These are phyloP conservation scores for Auanema freiburgensis DNA, from an alignment of 2,888 invertebrate species.

Conservation along the genomic window DNA sequence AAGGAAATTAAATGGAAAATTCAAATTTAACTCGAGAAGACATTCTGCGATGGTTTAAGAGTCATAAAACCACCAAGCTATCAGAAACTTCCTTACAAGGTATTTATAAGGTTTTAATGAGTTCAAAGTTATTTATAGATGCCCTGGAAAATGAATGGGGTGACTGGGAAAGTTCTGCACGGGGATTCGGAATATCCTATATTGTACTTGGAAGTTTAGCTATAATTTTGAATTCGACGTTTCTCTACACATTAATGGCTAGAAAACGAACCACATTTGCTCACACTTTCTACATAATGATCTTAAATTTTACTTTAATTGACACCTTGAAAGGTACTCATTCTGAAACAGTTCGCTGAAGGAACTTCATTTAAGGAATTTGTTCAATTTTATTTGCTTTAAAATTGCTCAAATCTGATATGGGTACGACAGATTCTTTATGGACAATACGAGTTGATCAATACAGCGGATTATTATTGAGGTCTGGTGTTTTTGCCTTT, in stretches of 20 bases:
- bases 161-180: conserved; percentile 28
- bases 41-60: too few relatives aligned
- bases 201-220: conserved; percentile 33
- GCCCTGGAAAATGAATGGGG: neutral
- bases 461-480: conserved; percentile 34
- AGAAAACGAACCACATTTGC: conserved; percentile 31
- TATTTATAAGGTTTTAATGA: neutral
- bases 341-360: neutral
- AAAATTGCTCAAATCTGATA: conserved; percentile 37
- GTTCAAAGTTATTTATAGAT: neutral
- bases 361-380: conserved; percentile 23
- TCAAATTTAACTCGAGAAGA: too few relatives aligned
- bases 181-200: conserved; percentile 34
- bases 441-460: conserved; percentile 43
- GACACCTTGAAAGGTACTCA: conserved; percentile 47
- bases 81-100: too few relatives aligned
- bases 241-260: conserved; percentile 28
- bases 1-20: too few relatives aligned
- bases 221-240: conserved; percentile 35
- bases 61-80: too few relatives aligned
- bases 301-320: conserved; percentile 51
- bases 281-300: conserved; percentile 53
- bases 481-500: conserved; percentile 10
- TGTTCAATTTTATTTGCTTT: conserved; percentile 41
- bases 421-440: conserved; percentile 37